Evolutionary conservation across 1,140 invertebrate genomes (phyloP).

Genomic region (Metaphire vulgaris): DNA sequence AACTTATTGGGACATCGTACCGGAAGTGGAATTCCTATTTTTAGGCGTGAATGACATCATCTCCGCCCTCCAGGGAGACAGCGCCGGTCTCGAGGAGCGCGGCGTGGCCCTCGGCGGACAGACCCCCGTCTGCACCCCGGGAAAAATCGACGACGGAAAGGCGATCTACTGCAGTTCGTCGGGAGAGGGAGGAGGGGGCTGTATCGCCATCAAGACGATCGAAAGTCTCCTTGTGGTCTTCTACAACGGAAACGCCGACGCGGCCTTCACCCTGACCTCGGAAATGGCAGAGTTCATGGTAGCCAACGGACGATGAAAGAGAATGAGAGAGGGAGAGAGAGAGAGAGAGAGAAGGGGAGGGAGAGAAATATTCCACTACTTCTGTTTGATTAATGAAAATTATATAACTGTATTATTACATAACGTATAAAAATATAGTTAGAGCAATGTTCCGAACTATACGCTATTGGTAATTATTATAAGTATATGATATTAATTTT

Average conservation of each 20-base stretch:
- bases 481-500: too few relatives aligned
- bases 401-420: too few relatives aligned
- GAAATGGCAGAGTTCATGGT: constrained; percentile 22
- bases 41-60: constrained; percentile 13
- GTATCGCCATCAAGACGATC: constrained; percentile 12
- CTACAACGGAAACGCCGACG: constrained; percentile 9
- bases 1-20: too few relatives aligned
- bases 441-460: too few relatives aligned
- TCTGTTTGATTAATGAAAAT: too few relatives aligned
- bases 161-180: constrained; percentile 8
- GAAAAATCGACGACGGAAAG: constrained; percentile 19
- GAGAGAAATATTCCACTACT: too few relatives aligned
- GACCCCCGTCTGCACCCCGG: constrained; percentile 14
- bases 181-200: constrained; percentile 15
- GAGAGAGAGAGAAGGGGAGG: too few relatives aligned
- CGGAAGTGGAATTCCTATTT: too few relatives aligned
- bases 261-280: not conserved
- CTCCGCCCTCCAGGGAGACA: constrained; percentile 12
- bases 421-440: too few relatives aligned
- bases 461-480: too few relatives aligned
- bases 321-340: too few relatives aligned
- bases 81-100: not conserved
- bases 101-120: constrained; percentile 3
- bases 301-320: constrained; percentile 8
- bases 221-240: constrained; percentile 14